These are phyloP conservation scores for Orius insidiosus DNA, from an alignment of 1,140 invertebrate genomes.

Conservation along the genomic window DNA sequence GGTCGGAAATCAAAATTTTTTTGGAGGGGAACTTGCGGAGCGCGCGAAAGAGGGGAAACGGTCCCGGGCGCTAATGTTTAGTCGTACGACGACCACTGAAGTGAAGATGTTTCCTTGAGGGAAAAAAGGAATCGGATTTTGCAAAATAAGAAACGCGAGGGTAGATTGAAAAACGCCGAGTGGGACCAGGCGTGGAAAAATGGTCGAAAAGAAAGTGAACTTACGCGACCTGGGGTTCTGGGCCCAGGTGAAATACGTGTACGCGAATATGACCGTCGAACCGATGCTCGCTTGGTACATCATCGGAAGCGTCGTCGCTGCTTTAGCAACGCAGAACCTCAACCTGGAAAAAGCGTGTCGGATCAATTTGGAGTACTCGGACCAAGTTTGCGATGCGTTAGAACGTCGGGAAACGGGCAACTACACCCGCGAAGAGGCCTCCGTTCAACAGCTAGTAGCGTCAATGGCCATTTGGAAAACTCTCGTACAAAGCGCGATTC, in stretches of 20 bases:
- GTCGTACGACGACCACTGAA: no score
- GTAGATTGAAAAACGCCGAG: no score
- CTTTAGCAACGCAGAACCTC: conserved; percentile 62
- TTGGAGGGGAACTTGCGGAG: no score
- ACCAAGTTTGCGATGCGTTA: conserved; percentile 52
- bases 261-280: conserved; percentile 53
- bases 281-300: conserved; percentile 63
- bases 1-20: no score
- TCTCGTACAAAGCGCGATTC: conserved; percentile 52
- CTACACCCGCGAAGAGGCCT: conserved; percentile 47
- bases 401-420: conserved; percentile 48
- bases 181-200: no score
- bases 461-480: conserved; percentile 67
- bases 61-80: no score
- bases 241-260: conserved; percentile 25
- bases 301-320: conserved; percentile 57
- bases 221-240: background rate
- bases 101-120: no score
- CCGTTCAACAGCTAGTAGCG: conserved; percentile 54
- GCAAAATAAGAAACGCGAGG: no score
- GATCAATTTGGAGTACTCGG: conserved; percentile 53
- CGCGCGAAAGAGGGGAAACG: no score
- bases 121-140: no score
- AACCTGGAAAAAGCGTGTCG: conserved; percentile 69
- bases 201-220: background rate